These are phyloP conservation scores for Pinctada fucata DNA, from an alignment of 2,888 invertebrate species.

Conservation along the genomic window DNA sequence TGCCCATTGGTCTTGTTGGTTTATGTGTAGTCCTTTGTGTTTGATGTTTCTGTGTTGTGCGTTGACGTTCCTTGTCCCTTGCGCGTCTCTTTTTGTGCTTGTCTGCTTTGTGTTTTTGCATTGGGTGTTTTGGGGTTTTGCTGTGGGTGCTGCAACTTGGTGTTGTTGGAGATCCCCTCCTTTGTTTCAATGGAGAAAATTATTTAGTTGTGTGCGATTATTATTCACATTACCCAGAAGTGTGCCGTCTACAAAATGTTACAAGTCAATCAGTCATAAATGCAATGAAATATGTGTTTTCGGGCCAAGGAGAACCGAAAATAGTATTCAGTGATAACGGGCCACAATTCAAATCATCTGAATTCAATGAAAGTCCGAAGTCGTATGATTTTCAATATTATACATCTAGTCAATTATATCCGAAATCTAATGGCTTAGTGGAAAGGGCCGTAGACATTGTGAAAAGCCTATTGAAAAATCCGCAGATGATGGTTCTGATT, in stretches of 20 bases:
- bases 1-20: too few relatives aligned
- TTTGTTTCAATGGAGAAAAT: background rate
- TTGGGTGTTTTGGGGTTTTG: too few relatives aligned
- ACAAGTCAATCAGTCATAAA: background rate
- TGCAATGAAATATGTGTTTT: conserved; percentile 11
- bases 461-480: conserved; percentile 12
- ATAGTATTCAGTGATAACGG: conserved; percentile 23
- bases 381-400: too few relatives aligned
- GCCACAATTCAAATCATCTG: background rate
- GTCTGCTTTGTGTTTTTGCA: too few relatives aligned
- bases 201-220: conserved; percentile 21
- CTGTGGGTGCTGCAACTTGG: too few relatives aligned
- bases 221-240: conserved; percentile 21
- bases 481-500: background rate
- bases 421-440: conserved; percentile 13
- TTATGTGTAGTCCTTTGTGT: too few relatives aligned
- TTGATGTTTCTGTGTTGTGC: too few relatives aligned
- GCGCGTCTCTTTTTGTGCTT: too few relatives aligned
- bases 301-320: conserved; percentile 19
- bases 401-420: background rate
- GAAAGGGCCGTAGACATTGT: background rate
- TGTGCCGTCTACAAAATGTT: conserved; percentile 16
- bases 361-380: too few relatives aligned
- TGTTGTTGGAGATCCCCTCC: too few relatives aligned
- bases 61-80: too few relatives aligned